Evolutionary conservation across 2,113 vertebrate species (phyloP).

Genomic region (Cettia cetti): DNA sequence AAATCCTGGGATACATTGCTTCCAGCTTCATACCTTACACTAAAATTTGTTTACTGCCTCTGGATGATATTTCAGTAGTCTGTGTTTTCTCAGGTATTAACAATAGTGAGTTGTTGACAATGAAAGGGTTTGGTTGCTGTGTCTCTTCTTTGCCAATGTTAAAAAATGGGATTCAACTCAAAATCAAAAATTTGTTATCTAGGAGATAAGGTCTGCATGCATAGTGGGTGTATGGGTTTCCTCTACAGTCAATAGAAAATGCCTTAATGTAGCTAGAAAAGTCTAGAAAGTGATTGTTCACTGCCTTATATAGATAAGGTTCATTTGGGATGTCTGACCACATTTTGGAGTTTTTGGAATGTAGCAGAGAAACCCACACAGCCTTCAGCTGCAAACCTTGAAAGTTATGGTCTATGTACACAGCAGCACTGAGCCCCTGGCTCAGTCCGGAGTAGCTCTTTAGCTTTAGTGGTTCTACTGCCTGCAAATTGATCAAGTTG

Average conservation of each 20-base stretch:
- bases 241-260: background rate
- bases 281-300: background rate
- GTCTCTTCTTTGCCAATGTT: background rate
- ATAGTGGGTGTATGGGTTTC: background rate
- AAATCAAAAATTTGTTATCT: background rate
- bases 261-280: background rate
- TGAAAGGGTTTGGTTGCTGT: background rate
- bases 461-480: background rate
- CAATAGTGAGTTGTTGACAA: background rate
- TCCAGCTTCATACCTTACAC: background rate
- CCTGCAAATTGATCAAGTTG: background rate
- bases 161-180: background rate
- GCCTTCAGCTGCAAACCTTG: background rate
- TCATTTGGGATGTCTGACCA: background rate
- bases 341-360: background rate
- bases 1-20: background rate
- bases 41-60: background rate
- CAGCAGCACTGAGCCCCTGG: background rate
- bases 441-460: background rate
- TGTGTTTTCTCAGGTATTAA: background rate
- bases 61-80: background rate
- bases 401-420: fast-evolving
- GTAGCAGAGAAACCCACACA: background rate
- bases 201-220: background rate
- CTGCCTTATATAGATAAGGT: background rate